Conservation (phyloP, 2,113 vertebrate genomes). For the Callipepla squamata region DNA sequence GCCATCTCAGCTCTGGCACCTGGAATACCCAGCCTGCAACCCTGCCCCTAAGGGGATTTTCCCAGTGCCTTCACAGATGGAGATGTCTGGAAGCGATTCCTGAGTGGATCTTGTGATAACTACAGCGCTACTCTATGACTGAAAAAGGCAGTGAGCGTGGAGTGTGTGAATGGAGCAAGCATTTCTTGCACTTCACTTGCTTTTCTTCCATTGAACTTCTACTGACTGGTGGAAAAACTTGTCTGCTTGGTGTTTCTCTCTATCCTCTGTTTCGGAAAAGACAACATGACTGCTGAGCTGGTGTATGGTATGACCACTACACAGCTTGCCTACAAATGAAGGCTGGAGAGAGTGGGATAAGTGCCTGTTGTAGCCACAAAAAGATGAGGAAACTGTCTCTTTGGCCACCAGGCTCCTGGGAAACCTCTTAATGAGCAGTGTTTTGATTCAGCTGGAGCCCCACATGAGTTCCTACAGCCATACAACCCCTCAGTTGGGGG, state of each 20-base stretch:
- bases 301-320: background rate
- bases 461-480: background rate
- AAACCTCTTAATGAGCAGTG: background rate
- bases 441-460: conserved; percentile 20
- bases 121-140: background rate
- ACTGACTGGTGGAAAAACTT: fast-evolving
- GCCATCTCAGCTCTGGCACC: background rate
- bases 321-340: background rate
- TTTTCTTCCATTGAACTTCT: background rate
- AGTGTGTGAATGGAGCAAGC: background rate
- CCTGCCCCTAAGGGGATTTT: background rate
- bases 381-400: background rate
- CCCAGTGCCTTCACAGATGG: background rate
- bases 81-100: background rate
- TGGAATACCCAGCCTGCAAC: background rate
- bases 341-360: background rate
- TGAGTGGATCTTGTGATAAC: background rate
- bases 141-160: background rate
- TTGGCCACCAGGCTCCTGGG: background rate
- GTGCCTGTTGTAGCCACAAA: background rate
- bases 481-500: background rate
- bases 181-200: background rate
- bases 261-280: background rate
- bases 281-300: background rate
- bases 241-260: background rate